These are phyloP conservation scores for Chelidonichthys spinosus DNA, from an alignment of 2,797 vertebrate genomes.

Conservation along the genomic window DNA sequence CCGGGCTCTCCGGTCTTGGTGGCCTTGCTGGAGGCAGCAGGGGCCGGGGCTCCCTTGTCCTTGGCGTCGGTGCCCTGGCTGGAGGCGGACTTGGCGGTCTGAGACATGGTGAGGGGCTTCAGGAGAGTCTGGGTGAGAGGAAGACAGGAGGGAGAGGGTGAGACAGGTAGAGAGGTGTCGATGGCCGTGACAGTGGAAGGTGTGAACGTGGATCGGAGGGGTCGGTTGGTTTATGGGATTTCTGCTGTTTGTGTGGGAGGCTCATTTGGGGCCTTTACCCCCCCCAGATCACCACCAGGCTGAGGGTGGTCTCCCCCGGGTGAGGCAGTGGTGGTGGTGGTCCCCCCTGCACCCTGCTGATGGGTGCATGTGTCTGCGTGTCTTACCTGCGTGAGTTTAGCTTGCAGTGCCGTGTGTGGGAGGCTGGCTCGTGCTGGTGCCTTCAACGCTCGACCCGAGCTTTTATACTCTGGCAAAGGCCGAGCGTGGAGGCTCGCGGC, in stretches of 20 bases:
- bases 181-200: slow-evolving; percentile 30
- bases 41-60: slow-evolving; percentile 87
- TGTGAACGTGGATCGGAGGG: slow-evolving; percentile 28
- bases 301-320: slow-evolving; percentile 30
- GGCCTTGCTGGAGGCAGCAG: slow-evolving; percentile 82
- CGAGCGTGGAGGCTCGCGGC: slow-evolving; percentile 73
- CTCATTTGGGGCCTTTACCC: slow-evolving; percentile 51
- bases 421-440: slow-evolving; percentile 83
- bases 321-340: background rate
- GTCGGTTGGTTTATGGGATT: slow-evolving; percentile 18
- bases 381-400: slow-evolving; percentile 92
- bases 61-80: slow-evolving; percentile 89
- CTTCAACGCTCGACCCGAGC: slow-evolving; percentile 61
- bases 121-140: slow-evolving; percentile 72
- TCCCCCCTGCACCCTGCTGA: background rate
- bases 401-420: slow-evolving; percentile 82
- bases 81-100: slow-evolving; percentile 87
- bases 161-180: slow-evolving; percentile 40
- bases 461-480: slow-evolving; percentile 97
- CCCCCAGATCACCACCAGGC: background rate
- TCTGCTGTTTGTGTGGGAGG: slow-evolving; percentile 45
- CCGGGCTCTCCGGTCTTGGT: slow-evolving; percentile 88
- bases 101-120: slow-evolving; percentile 90
- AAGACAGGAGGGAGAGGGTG: slow-evolving; percentile 17
- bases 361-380: slow-evolving; percentile 60